These are phyloP conservation scores for Stenodema calcarata DNA, from an alignment of 2,888 invertebrate genomes.

Conservation along the genomic window DNA sequence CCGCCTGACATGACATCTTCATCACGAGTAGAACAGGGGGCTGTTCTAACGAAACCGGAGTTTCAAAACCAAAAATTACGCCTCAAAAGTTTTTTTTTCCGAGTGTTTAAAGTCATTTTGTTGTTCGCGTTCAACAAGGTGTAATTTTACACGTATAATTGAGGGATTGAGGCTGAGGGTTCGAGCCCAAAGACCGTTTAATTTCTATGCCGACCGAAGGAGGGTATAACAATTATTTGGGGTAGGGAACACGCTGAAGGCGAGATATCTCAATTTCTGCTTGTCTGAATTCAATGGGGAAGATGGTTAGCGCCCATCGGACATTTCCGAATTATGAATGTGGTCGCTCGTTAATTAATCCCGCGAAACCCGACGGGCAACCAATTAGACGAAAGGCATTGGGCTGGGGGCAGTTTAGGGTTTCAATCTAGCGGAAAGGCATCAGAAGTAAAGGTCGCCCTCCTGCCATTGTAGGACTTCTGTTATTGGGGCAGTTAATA, in stretches of 20 bases:
- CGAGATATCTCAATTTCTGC: constrained; percentile 40
- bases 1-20: too few species aligned
- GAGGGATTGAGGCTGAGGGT: not conserved
- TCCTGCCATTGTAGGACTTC: not conserved
- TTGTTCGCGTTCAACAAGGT: constrained; percentile 28
- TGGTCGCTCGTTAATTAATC: constrained; percentile 27
- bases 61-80: not conserved
- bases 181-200: not conserved
- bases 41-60: too few species aligned
- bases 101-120: not conserved
- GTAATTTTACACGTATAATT: constrained; percentile 39
- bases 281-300: constrained; percentile 30
- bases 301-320: not conserved
- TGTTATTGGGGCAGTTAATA: not conserved
- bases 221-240: constrained; percentile 19
- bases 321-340: constrained; percentile 29
- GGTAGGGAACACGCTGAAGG: constrained; percentile 3
- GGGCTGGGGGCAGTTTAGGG: not conserved
- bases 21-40: too few species aligned
- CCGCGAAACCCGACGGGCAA: not conserved
- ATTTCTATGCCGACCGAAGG: constrained; percentile 26
- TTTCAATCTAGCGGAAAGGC: constrained; percentile 22
- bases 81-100: not conserved
- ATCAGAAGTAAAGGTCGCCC: not conserved
- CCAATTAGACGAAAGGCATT: constrained; percentile 5